Percentiles rank a stretch among this genome's conserved stretches.
Evolutionary conservation across 2,888 invertebrate species (phyloP).

Genomic region (Phanerotoma sp.): DNA sequence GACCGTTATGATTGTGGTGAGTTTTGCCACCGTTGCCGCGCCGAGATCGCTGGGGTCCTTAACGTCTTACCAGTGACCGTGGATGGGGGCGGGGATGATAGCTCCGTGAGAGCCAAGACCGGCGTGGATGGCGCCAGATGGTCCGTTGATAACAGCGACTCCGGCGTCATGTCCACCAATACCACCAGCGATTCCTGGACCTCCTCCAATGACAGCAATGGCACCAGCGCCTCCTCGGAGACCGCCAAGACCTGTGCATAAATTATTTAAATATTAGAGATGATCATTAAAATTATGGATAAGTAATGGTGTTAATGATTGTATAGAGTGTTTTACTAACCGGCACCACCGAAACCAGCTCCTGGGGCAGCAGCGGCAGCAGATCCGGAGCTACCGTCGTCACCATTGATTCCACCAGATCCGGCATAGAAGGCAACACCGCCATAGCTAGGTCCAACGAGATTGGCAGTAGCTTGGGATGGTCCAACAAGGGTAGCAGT

Average conservation of each 20-base stretch:
- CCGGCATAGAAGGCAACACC: slow-evolving; percentile 55
- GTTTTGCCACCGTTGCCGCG: slow-evolving; percentile 58
- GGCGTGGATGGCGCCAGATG: slow-evolving; percentile 57
- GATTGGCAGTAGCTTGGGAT: slow-evolving; percentile 54
- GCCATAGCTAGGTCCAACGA: slow-evolving; percentile 56
- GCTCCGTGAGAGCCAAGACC: slow-evolving; percentile 58
- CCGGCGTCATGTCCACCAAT: slow-evolving; percentile 56
- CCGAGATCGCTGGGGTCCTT: slow-evolving; percentile 57
- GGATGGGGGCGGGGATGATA: slow-evolving; percentile 56
- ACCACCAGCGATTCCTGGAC: slow-evolving; percentile 51
- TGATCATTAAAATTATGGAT: too few species aligned
- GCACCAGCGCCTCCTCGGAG: slow-evolving; percentile 49
- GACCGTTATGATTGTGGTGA: slow-evolving; percentile 56
- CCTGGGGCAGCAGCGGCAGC: slow-evolving; percentile 54
- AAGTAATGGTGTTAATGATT: too few species aligned
- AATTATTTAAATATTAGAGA: neutral
- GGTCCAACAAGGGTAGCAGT: slow-evolving; percentile 55
- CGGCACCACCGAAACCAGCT: slow-evolving; percentile 37
- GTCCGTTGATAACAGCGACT: slow-evolving; percentile 57
- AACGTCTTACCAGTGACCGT: slow-evolving; percentile 55
- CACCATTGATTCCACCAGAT: slow-evolving; percentile 56
- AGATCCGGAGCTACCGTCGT: slow-evolving; percentile 56
- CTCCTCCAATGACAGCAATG: slow-evolving; percentile 53
- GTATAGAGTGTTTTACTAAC: slow-evolving; percentile 3
- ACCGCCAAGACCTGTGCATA: slow-evolving; percentile 27